phyloP scores from a whole-genome alignment of 2,797 vertebrate genomes.

The Gymnothorax reevesii region DNA sequence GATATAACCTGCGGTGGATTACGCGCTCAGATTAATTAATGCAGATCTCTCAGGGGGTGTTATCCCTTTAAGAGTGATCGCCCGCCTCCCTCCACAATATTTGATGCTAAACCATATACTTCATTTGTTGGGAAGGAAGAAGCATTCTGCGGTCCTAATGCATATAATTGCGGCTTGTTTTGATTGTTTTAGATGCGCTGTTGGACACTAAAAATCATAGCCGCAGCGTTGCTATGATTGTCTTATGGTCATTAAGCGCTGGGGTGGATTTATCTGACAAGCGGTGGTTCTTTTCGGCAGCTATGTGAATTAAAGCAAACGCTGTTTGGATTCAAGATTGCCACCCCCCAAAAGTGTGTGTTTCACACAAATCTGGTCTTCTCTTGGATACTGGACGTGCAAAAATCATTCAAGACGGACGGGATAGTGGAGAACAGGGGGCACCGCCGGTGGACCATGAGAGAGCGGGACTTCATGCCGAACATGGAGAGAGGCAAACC shows the following conservation, averaged over 20 bases:
- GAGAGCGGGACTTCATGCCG: slow-evolving; percentile 73
- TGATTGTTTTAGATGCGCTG: not conserved
- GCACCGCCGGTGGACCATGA: slow-evolving; percentile 72
- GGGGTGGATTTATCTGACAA: slow-evolving; percentile 18
- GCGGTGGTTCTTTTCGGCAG: not conserved
- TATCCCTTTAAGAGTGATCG: slow-evolving; percentile 18
- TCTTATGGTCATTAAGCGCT: not conserved
- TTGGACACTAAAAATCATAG: slow-evolving; percentile 4
- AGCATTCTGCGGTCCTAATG: slow-evolving; percentile 24
- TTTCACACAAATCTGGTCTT: slow-evolving; percentile 13
- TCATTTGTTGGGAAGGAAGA: slow-evolving; percentile 28
- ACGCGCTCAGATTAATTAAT: slow-evolving; percentile 7
- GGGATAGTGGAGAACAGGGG: slow-evolving; percentile 71
- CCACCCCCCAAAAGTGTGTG: not conserved
- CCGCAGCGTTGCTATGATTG: not conserved
- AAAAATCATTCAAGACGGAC: slow-evolving; percentile 60
- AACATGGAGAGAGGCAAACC: slow-evolving; percentile 80
- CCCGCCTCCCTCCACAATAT: slow-evolving; percentile 27
- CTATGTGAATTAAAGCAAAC: slow-evolving; percentile 22
- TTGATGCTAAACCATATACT: slow-evolving; percentile 22
- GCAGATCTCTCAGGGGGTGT: slow-evolving; percentile 4
- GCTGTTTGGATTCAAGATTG: slow-evolving; percentile 18
- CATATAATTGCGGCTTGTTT: slow-evolving; percentile 25
- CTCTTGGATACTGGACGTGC: slow-evolving; percentile 25
- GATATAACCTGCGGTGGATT: not conserved